These are phyloP conservation scores for Cyrtonyx montezumae DNA, from an alignment of 2,113 vertebrate species.

Conservation along the genomic window DNA sequence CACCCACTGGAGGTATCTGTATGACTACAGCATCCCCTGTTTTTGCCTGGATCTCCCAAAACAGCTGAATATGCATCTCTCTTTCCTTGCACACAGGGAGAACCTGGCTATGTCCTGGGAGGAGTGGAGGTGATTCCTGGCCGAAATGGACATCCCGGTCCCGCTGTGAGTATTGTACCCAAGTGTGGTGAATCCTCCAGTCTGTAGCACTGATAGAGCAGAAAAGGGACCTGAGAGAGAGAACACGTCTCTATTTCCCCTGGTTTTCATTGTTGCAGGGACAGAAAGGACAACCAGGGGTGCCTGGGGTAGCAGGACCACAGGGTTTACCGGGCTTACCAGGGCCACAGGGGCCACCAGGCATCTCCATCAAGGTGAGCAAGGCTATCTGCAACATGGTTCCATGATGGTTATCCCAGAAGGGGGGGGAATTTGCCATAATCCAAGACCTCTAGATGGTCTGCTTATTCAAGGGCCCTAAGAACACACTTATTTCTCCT, in stretches of 20 bases:
- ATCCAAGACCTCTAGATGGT: neutral
- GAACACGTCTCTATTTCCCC: neutral
- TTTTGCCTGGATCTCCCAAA: neutral
- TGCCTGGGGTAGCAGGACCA: constrained; percentile 78
- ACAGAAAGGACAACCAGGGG: constrained; percentile 73
- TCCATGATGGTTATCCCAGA: neutral
- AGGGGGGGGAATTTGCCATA: fast-evolving
- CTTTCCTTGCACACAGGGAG: constrained; percentile 74
- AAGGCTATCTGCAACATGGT: neutral
- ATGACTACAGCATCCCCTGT: fast-evolving
- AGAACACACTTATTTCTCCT: neutral
- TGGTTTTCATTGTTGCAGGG: constrained; percentile 58
- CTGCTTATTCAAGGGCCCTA: neutral
- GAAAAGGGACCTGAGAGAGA: neutral
- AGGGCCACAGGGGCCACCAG: constrained; percentile 79
- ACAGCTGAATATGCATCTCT: fast-evolving
- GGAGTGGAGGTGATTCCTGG: constrained; percentile 83
- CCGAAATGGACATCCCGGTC: constrained; percentile 84
- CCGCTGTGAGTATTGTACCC: constrained; percentile 76
- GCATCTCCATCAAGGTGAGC: constrained; percentile 84
- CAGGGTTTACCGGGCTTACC: constrained; percentile 79
- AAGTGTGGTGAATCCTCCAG: neutral
- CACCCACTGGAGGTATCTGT: neutral
- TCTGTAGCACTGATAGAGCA: neutral
- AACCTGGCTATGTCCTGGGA: constrained; percentile 87